Base-by-base conservation (phyloP, 1,140 invertebrate species). In the Camponotus pennsylvanicus region DNA sequence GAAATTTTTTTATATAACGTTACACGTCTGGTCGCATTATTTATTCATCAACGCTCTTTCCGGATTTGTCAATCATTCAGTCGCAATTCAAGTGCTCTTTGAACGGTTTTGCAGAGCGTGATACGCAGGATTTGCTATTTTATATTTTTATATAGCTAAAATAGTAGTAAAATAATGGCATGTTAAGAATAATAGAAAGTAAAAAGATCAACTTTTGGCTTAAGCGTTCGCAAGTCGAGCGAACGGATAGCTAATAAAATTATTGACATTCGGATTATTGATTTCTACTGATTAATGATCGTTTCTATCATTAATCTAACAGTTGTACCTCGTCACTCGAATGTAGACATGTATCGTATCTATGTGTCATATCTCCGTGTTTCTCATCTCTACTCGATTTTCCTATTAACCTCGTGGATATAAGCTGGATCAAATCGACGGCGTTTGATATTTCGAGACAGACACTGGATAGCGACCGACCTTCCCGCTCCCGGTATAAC, bases 401-500 rank as follows among this genome's bases (percentile, higher is more conserved):
- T n/a, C 37, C 59, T 59, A 73, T 82, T 49, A 37, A 32, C 3
- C 45, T 9, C 13, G 8, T 37, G 18, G 49, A 52, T 83, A 42
- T 55, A 80, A 55, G 49, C 57, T 21, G 69, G 55, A 73, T 83
- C 27, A 80, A 70, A 42, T n/a, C 34, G 77, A 18, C 42, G 42
- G 34, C 63, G 88, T 75, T 77, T 79, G 82, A 71, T 86, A 86
- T 86, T 88, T 55, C 18, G 70, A 71, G 69, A 45, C 40, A 83
- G 63, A 59, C 49, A 69, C 49, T 87, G 86, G 59, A 71, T 32
- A n/a, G 42, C 37, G 66, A 73, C 45, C 77, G 88, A 86, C 61
- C 78, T 86, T 61, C 34, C 87, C 88, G 82, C 49, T 18, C 69
- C 57, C 83, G 78, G 82, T 90, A 88, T 78, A 92, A 92, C 90